phyloP scores from a whole-genome alignment of 2,797 vertebrate genomes.

The Sternotherus odoratus region DNA sequence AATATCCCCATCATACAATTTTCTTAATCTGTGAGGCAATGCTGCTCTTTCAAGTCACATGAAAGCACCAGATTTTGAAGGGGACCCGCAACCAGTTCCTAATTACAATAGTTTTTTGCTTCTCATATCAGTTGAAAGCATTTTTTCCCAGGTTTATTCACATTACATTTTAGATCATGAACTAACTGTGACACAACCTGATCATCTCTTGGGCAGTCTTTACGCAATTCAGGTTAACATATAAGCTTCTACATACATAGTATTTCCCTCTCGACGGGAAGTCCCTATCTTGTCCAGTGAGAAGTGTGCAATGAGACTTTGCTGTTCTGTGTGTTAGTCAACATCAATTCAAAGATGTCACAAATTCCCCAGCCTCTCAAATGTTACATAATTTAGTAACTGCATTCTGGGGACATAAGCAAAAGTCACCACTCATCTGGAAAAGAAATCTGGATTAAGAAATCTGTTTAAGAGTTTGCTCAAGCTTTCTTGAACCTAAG shows the following conservation, averaged over 20 bases:
- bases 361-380: background rate
- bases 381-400: background rate
- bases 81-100: background rate
- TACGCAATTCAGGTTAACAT: background rate
- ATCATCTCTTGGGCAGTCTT: background rate
- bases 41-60: conserved; percentile 4
- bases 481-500: background rate
- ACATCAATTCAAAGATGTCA: background rate
- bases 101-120: background rate
- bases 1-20: background rate
- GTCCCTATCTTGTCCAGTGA: background rate
- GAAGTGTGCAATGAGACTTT: background rate
- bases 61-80: background rate
- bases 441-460: background rate
- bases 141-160: background rate
- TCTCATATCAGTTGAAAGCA: background rate
- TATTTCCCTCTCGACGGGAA: conserved; percentile 2
- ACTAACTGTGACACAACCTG: conserved; percentile 7
- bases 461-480: background rate
- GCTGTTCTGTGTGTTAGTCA: background rate
- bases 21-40: background rate
- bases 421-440: background rate
- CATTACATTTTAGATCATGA: background rate
- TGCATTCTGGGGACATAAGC: background rate
- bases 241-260: background rate